Evolutionary conservation across 2,113 vertebrate genomes (phyloP).

Genomic region (Phaethon lepturus): DNA sequence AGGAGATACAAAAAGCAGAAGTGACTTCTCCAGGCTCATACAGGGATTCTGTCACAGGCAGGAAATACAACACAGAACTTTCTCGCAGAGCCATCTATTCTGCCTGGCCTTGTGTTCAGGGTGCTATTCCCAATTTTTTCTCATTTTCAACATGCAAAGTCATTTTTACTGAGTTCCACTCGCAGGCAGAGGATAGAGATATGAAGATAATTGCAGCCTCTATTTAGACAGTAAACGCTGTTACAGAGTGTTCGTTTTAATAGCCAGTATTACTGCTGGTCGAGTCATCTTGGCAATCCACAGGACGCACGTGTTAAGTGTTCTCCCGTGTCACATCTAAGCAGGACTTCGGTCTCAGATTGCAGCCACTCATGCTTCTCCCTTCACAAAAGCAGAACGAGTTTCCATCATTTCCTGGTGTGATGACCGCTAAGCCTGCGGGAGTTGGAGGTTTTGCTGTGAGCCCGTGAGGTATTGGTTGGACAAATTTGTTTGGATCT

Average conservation of each 20-base stretch:
- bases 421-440: accelerated
- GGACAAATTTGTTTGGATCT: background rate
- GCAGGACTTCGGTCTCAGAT: background rate
- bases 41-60: background rate
- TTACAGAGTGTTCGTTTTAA: background rate
- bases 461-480: accelerated
- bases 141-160: background rate
- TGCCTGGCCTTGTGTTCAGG: too few relatives aligned
- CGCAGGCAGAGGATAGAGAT: background rate
- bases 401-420: background rate
- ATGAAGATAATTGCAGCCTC: too few relatives aligned
- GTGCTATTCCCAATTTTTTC: background rate
- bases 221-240: too few relatives aligned
- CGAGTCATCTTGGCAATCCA: accelerated
- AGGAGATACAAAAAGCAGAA: background rate
- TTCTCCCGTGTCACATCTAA: background rate
- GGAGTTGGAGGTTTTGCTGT: background rate
- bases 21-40: background rate
- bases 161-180: background rate
- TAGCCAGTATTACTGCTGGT: background rate
- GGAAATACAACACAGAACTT: background rate
- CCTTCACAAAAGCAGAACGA: background rate
- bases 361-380: background rate
- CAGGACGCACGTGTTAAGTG: accelerated
- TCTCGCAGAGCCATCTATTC: background rate